phyloP scores from a whole-genome alignment of 2,113 vertebrate species.

The Mungos mungo region DNA sequence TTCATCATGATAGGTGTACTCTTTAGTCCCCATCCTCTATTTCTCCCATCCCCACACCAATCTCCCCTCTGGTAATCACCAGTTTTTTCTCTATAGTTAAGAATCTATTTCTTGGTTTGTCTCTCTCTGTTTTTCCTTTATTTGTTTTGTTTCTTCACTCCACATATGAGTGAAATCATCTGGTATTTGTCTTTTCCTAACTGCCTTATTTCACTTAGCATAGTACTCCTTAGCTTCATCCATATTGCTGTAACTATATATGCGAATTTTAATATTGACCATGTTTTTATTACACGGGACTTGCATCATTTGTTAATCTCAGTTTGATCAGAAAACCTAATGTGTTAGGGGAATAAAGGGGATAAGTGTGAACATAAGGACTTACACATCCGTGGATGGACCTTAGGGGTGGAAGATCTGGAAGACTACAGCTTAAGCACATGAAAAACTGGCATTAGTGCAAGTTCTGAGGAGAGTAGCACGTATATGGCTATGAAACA shows the following conservation, averaged over 20 bases:
- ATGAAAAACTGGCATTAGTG: neutral
- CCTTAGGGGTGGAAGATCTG: accelerated
- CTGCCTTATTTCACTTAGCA: neutral
- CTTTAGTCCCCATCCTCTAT: neutral
- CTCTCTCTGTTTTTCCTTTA: neutral
- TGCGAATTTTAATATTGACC: neutral
- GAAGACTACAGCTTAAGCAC: neutral
- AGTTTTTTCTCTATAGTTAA: neutral
- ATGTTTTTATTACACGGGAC: neutral
- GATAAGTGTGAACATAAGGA: too few species aligned
- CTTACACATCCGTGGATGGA: neutral
- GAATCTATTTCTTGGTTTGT: neutral
- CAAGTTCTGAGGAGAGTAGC: neutral
- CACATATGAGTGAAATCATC: neutral
- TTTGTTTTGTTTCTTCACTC: neutral
- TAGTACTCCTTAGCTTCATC: neutral
- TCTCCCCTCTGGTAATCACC: neutral
- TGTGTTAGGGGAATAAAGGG: neutral
- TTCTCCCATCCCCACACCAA: neutral
- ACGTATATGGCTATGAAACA: neutral
- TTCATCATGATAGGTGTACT: neutral
- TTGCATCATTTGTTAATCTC: neutral
- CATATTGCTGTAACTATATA: neutral
- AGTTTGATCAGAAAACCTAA: neutral
- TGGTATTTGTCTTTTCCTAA: neutral